A percentile compares a stretch with the other conserved stretches of the same genome.
These are phyloP conservation scores for Trissolcus basalis DNA, from an alignment of 1,140 invertebrate genomes.

Conservation along the genomic window DNA sequence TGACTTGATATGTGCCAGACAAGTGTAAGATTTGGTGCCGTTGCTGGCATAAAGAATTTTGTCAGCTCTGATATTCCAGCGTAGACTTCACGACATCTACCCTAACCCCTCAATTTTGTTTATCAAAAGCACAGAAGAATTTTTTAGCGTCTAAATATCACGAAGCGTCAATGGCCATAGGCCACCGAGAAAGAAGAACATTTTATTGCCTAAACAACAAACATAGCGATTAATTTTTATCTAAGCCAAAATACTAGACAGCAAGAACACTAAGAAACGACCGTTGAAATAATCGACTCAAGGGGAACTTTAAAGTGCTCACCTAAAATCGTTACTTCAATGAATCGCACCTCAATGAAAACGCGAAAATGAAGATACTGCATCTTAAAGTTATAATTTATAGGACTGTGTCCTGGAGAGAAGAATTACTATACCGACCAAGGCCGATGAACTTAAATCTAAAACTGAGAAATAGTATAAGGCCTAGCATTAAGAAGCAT, in stretches of 20 bases:
- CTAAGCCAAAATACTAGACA: constrained; percentile 6
- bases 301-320: too few relatives aligned
- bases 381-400: constrained; percentile 26
- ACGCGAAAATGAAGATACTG: constrained; percentile 24
- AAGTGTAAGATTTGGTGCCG: background rate
- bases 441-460: constrained; percentile 24
- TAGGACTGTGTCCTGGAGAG: constrained; percentile 7
- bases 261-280: constrained; percentile 1
- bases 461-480: constrained; percentile 32
- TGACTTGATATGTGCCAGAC: constrained; percentile 30
- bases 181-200: constrained; percentile 49
- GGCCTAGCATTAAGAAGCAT: constrained; percentile 47
- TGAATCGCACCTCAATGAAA: constrained; percentile 3
- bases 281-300: background rate
- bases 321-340: too few relatives aligned
- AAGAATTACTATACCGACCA: background rate
- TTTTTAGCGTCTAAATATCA: constrained; percentile 73
- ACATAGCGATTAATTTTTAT: constrained; percentile 17
- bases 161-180: constrained; percentile 58
- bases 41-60: background rate
- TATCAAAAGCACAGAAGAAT: constrained; percentile 47
- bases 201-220: constrained; percentile 8
- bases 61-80: constrained; percentile 20
- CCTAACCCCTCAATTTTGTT: constrained; percentile 22
- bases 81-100: constrained; percentile 40